phyloP scores from a whole-genome alignment of 2,888 invertebrate genomes.

The Cyrtodaria siliqua region DNA sequence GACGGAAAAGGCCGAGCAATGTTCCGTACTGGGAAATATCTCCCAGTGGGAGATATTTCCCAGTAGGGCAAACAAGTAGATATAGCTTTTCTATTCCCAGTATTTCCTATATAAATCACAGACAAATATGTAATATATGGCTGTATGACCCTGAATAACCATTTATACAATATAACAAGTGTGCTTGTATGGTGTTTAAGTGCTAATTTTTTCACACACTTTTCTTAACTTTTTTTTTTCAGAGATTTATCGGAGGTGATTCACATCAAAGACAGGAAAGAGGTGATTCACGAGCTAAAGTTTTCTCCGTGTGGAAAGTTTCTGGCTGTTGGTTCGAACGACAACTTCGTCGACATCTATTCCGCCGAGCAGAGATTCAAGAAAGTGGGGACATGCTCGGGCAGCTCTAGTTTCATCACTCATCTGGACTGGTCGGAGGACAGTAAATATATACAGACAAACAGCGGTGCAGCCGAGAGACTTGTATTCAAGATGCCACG shows the following conservation, averaged over 20 bases:
- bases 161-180: too few relatives aligned
- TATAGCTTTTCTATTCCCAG: too few relatives aligned
- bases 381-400: conserved; percentile 84
- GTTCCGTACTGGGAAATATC: too few relatives aligned
- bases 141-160: too few relatives aligned
- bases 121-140: too few relatives aligned
- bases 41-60: too few relatives aligned
- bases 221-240: too few relatives aligned
- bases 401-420: conserved; percentile 86
- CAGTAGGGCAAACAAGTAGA: too few relatives aligned
- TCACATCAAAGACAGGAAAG: conserved; percentile 85
- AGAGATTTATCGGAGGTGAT: conserved; percentile 85
- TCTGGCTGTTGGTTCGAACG: conserved; percentile 86
- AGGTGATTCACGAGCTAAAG: conserved; percentile 86
- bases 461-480: conserved; percentile 85
- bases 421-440: conserved; percentile 87
- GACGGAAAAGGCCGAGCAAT: too few relatives aligned
- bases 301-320: conserved; percentile 86
- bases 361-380: conserved; percentile 83
- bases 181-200: too few relatives aligned
- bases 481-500: conserved; percentile 85
- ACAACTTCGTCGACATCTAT: conserved; percentile 86
- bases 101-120: too few relatives aligned
- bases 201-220: too few relatives aligned
- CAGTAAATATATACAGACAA: conserved; percentile 85